Evolutionary conservation across 2,113 vertebrate genomes (phyloP).

Genomic region (Anolis carolinensis): DNA sequence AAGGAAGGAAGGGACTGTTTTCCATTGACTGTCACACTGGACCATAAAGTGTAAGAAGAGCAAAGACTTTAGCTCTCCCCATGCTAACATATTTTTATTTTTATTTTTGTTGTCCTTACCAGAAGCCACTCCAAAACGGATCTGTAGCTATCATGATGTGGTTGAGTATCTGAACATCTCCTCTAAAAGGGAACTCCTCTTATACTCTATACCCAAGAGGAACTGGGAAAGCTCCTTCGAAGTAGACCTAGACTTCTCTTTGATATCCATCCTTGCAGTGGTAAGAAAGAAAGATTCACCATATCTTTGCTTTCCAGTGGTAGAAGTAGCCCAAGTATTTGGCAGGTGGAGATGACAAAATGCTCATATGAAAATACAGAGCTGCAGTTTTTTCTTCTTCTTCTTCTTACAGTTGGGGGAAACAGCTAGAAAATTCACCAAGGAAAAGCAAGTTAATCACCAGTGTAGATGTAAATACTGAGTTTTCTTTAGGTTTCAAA

Average conservation of each 20-base stretch:
- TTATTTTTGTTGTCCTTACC: constrained; percentile 15
- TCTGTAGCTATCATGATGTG: constrained; percentile 75
- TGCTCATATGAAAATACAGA: too few species aligned
- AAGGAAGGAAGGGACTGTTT: neutral
- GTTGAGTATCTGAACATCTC: constrained; percentile 72
- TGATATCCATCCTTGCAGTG: constrained; percentile 69
- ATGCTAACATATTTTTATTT: neutral
- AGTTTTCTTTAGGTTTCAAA: too few species aligned
- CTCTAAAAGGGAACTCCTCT: constrained; percentile 34
- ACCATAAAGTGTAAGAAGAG: neutral
- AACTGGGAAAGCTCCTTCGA: constrained; percentile 53
- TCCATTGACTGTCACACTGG: neutral
- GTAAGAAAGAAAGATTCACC: constrained; percentile 18
- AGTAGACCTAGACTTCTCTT: constrained; percentile 50
- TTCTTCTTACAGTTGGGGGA: too few species aligned
- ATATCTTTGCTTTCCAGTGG: neutral
- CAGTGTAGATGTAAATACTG: too few species aligned
- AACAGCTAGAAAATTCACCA: too few species aligned
- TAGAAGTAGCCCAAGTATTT: neutral
- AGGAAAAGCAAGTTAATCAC: too few species aligned
- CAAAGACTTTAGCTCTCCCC: neutral
- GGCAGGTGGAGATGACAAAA: neutral
- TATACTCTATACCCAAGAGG: constrained; percentile 70
- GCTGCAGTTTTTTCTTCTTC: too few species aligned
- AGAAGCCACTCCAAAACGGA: constrained; percentile 35